phyloP scores from a whole-genome alignment of 1,140 invertebrate genomes.

The Calliopsis andreniformis region DNA sequence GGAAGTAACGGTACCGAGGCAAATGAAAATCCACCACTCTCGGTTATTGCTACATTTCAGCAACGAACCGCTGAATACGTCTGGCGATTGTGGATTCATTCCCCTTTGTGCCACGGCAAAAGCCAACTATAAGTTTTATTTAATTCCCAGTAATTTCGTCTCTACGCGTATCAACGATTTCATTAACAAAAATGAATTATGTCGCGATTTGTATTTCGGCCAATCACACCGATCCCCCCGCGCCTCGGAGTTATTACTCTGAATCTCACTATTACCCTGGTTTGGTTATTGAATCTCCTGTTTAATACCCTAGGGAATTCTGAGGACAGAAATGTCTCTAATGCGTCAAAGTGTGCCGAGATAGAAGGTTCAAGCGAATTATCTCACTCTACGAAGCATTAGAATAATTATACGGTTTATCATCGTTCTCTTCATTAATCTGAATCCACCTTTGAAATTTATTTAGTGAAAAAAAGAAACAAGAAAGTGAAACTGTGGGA shows the following conservation, averaged over 20 bases:
- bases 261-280: background rate
- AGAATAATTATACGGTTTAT: too few relatives aligned
- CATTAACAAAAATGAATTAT: background rate
- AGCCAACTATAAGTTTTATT: constrained; percentile 15
- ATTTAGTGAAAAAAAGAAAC: background rate
- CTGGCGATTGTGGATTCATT: constrained; percentile 37
- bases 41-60: constrained; percentile 49
- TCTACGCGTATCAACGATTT: background rate
- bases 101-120: background rate
- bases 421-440: too few relatives aligned
- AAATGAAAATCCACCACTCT: constrained; percentile 51
- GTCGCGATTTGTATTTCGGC: background rate
- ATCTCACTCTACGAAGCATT: background rate
- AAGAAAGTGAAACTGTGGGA: too few relatives aligned
- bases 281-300: background rate
- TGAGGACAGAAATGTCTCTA: background rate
- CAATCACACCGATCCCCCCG: too few relatives aligned
- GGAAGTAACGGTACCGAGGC: constrained; percentile 29
- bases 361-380: background rate
- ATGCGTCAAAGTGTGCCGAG: background rate
- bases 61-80: constrained; percentile 36
- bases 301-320: background rate
- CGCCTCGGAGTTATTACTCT: too few relatives aligned
- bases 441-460: too few relatives aligned
- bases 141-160: background rate